phyloP scores from a whole-genome alignment of 2,797 vertebrate genomes.

The Myripristis murdjan region DNA sequence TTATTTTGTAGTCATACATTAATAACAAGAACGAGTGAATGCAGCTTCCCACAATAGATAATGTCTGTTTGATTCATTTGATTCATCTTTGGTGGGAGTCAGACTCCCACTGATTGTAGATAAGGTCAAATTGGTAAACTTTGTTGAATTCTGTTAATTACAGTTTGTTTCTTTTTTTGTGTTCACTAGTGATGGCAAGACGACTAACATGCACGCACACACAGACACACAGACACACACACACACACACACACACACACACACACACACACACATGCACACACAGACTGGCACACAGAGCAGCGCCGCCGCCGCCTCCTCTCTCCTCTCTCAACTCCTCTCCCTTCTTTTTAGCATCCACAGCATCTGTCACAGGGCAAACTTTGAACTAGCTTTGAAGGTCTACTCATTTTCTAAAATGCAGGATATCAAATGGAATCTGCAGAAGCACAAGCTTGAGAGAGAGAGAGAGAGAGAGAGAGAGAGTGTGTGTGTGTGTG shows the following conservation, averaged over 20 bases:
- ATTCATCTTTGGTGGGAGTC: too few relatives aligned
- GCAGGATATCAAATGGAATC: slow-evolving; percentile 18
- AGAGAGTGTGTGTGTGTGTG: too few relatives aligned
- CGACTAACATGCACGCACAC: slow-evolving; percentile 10
- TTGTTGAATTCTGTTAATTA: slow-evolving; percentile 22
- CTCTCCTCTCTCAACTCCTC: neutral
- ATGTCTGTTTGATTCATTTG: slow-evolving; percentile 38
- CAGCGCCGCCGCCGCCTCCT: slow-evolving; percentile 6
- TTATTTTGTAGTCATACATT: neutral
- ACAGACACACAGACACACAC: neutral
- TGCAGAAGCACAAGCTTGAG: too few relatives aligned
- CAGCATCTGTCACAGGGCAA: slow-evolving; percentile 12
- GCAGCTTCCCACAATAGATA: slow-evolving; percentile 26
- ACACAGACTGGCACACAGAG: too few relatives aligned
- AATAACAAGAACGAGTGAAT: neutral
- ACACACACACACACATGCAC: neutral
- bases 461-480: too few relatives aligned
- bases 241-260: slow-evolving; percentile 3
- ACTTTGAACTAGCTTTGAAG: slow-evolving; percentile 25
- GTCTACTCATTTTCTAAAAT: slow-evolving; percentile 30
- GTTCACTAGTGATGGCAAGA: slow-evolving; percentile 12
- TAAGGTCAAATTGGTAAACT: slow-evolving; percentile 9
- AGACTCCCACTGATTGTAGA: slow-evolving; percentile 21
- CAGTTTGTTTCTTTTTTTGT: slow-evolving; percentile 20
- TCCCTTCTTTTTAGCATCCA: neutral